Evolutionary conservation across 2,113 vertebrate species (phyloP), one percentile per base, ranked within the genome.

Genomic region (Hippocampus guttulatus): DNA sequence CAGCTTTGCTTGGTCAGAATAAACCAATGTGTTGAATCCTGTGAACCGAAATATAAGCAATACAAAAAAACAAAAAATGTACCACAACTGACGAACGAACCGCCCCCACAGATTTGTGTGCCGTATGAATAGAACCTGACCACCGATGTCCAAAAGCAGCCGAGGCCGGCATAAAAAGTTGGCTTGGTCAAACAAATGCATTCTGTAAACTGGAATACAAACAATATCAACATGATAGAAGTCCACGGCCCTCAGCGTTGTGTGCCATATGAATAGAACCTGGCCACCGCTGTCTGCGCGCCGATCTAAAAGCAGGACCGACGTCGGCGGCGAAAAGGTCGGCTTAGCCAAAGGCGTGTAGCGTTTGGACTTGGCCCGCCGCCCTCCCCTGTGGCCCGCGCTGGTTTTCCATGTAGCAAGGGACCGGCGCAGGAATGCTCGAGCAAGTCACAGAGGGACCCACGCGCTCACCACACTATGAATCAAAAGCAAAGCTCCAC

Each of bases 401-500:
- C 70, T 72, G 77, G 80, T 88, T 89, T 61, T 87, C 85, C 83
- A 80, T 90, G 85, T 80, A 79, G 71, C 75, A 65, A 84, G 30
- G 85, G 84, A 81, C 84, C 70, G 61, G 79, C 65, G 81, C 84
- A 74, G 88, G 90, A 90, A 89, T 90, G 89, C 83, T 81, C 70
- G 70, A 78, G 84, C 77, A 70, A 64, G 88, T 83, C 85, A 84
- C 75, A 73, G 71, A 83, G 82, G 82, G 89, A 89, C 88, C 84
- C 88, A 83, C 77, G 78, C 79, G 40, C 77, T 87, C 84, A 90
- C 89, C 88, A 23, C 89, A 91, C 84, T 83, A 80, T 86, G 87
- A 91, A 90, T 92, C 88, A 90, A 90, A 91, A 88, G 78, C 75
- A 72, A 87, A 84, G 87, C 87, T 86, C 83, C 76, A 87, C 85